phyloP scores from a whole-genome alignment of 2,888 invertebrate genomes.

The Agonopterix heracliana region DNA sequence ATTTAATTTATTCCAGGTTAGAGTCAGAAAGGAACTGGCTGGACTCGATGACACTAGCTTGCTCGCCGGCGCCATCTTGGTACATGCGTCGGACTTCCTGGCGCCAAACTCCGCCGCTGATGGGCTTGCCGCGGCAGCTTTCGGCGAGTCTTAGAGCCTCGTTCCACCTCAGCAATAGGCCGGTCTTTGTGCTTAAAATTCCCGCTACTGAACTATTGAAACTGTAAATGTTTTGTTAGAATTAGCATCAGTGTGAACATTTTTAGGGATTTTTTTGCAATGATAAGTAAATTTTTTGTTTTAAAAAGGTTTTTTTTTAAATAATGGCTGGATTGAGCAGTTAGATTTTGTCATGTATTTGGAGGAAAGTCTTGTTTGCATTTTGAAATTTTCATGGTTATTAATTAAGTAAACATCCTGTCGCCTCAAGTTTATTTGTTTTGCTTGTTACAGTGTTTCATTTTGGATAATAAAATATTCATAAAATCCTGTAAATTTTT shows the following conservation, averaged over 20 bases:
- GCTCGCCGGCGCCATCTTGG: slow-evolving; percentile 53
- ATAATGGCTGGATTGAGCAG: no score
- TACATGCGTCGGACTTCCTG: slow-evolving; percentile 59
- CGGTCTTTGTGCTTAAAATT: slow-evolving; percentile 44
- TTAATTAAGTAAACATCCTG: no score
- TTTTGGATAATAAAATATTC: no score
- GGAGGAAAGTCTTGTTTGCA: no score
- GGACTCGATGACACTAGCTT: slow-evolving; percentile 40
- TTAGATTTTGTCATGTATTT: no score
- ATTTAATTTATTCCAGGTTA: slow-evolving; percentile 16
- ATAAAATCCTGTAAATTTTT: no score
- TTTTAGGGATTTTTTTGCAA: no score
- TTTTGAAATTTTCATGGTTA: no score
- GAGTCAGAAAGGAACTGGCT: slow-evolving; percentile 37
- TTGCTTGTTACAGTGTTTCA: no score
- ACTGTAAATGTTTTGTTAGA: not conserved
- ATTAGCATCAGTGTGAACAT: not conserved
- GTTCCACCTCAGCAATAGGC: slow-evolving; percentile 42
- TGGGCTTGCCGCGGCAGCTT: slow-evolving; percentile 42
- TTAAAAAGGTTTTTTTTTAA: no score
- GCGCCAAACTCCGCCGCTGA: slow-evolving; percentile 43
- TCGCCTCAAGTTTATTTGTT: no score
- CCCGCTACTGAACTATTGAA: slow-evolving; percentile 4
- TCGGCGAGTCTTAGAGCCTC: slow-evolving; percentile 42
- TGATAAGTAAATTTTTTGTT: no score